Evolutionary conservation across 1,140 invertebrate genomes (phyloP).

Genomic region (Dinothrombium tinctorium): DNA sequence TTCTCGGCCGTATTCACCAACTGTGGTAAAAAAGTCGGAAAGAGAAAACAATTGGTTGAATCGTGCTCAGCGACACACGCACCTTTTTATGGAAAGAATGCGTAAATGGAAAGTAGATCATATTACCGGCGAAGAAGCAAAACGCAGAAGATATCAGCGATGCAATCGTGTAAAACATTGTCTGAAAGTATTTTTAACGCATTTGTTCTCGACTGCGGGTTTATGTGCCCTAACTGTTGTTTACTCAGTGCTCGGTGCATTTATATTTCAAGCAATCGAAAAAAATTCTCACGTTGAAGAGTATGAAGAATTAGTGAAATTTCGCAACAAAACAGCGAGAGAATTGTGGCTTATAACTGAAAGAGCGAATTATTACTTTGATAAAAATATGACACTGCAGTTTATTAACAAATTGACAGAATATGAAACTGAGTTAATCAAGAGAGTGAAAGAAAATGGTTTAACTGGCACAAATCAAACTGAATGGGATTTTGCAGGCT

Average conservation of each 20-base stretch:
- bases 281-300: conserved; percentile 42
- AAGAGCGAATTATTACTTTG: conserved; percentile 45
- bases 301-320: conserved; percentile 5
- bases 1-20: no score
- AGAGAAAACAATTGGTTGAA: no score
- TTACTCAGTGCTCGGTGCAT: conserved; percentile 64
- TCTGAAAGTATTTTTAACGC: conserved; percentile 25
- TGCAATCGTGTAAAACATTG: conserved; percentile 1
- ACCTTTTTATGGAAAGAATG: no score
- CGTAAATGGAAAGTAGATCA: neutral
- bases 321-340: conserved; percentile 15
- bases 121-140: neutral
- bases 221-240: conserved; percentile 59
- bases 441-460: conserved; percentile 60
- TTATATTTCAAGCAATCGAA: conserved; percentile 53
- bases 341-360: conserved; percentile 45
- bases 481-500: conserved; percentile 71
- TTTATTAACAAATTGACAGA: conserved; percentile 41
- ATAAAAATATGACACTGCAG: conserved; percentile 40
- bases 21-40: no score
- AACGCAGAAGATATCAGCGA: no score
- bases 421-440: conserved; percentile 55
- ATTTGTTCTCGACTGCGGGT: conserved; percentile 64
- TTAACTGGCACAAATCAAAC: conserved; percentile 57
- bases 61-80: no score